Evolutionary conservation across 1,140 invertebrate species (phyloP).

Genomic region (Nautilus pompilius): DNA sequence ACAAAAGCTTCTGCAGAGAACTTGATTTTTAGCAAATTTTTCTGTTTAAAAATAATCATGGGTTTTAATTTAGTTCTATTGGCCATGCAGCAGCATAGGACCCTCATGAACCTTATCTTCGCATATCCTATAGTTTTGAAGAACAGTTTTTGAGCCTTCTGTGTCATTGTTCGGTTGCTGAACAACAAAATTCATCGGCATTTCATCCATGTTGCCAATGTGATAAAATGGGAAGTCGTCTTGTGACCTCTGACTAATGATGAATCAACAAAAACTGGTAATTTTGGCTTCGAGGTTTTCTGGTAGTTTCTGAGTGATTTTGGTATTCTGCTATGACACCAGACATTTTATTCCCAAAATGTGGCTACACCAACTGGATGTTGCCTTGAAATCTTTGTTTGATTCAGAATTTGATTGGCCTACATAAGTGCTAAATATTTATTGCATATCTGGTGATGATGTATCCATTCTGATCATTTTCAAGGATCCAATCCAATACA

Average conservation of each 20-base stretch:
- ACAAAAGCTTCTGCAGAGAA: background rate
- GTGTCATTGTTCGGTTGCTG: background rate
- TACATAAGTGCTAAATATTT: background rate
- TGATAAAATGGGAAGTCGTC: background rate
- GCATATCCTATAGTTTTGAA: slow-evolving; percentile 31
- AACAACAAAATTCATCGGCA: slow-evolving; percentile 2
- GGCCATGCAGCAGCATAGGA: slow-evolving; percentile 24
- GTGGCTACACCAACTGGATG: background rate
- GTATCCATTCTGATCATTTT: background rate
- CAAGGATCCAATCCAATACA: no score
- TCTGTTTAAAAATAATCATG: slow-evolving; percentile 36
- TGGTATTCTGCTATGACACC: background rate
- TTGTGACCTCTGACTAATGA: background rate
- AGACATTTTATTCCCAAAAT: background rate
- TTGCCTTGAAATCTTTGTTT: background rate
- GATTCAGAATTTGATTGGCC: background rate
- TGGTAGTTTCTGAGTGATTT: background rate
- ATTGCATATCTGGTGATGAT: background rate
- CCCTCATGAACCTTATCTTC: slow-evolving; percentile 33
- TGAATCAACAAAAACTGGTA: background rate
- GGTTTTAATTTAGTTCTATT: slow-evolving; percentile 38
- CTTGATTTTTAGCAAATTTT: slow-evolving; percentile 16
- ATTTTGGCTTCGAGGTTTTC: background rate
- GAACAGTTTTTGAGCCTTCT: no score
- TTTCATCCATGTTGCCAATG: slow-evolving; percentile 5